phyloP scores from a whole-genome alignment of 2,888 invertebrate genomes.

The Trilocha varians region DNA sequence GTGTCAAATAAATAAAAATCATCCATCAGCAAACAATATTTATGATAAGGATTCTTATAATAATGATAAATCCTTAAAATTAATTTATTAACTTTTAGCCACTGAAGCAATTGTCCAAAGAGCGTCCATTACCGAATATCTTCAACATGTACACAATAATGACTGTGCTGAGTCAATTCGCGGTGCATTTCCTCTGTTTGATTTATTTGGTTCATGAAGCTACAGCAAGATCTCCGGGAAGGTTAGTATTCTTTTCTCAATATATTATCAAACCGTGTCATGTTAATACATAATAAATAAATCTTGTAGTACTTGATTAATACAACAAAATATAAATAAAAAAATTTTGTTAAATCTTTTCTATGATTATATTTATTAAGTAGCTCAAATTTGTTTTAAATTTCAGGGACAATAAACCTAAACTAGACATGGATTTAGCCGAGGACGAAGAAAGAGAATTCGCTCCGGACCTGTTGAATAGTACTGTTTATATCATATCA shows the following conservation, averaged over 20 bases:
- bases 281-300: too few species aligned
- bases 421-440: constrained; percentile 72
- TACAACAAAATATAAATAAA: too few species aligned
- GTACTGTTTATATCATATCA: constrained; percentile 98
- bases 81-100: constrained; percentile 75
- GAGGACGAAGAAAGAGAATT: constrained; percentile 89
- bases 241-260: constrained; percentile 57
- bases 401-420: constrained; percentile 73
- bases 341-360: not conserved
- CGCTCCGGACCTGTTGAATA: constrained; percentile 94
- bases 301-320: too few species aligned
- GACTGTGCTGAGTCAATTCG: constrained; percentile 95
- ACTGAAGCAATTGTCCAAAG: constrained; percentile 90
- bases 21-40: too few species aligned
- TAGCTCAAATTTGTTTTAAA: constrained; percentile 2
- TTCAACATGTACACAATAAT: constrained; percentile 98
- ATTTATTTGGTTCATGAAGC: constrained; percentile 92
- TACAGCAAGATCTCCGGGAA: constrained; percentile 78
- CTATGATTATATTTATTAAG: not conserved
- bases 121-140: constrained; percentile 97
- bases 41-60: too few species aligned
- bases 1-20: too few species aligned
- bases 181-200: constrained; percentile 93
- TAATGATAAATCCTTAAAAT: not conserved
- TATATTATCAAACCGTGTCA: too few species aligned